Conservation (phyloP, 23 tunicate genomes). For the Trididemnum clinides region DNA sequence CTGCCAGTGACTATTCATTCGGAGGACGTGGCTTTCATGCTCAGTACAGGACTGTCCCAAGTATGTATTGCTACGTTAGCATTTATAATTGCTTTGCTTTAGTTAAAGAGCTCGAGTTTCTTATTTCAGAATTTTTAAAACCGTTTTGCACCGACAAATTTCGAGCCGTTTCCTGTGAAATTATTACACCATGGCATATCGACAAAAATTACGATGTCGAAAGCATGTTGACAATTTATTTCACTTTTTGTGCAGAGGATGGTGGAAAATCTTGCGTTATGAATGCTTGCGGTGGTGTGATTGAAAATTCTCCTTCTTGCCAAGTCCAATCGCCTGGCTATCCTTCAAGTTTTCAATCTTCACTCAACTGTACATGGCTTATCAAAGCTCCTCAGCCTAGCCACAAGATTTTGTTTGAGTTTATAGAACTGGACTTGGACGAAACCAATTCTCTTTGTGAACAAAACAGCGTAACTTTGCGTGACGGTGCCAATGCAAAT, state of each 20-base stretch:
- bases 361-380: slow-evolving; percentile 53
- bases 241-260: slow-evolving; percentile 6
- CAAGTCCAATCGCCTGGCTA: slow-evolving; percentile 45
- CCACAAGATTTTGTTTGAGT: slow-evolving; percentile 14
- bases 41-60: neutral
- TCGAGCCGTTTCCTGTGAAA: too few species aligned
- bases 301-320: neutral
- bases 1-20: neutral
- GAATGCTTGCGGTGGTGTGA: slow-evolving; percentile 36
- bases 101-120: too few species aligned
- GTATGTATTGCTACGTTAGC: too few species aligned
- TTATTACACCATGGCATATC: too few species aligned
- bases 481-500: neutral
- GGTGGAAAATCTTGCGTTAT: neutral
- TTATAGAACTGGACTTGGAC: slow-evolving; percentile 4
- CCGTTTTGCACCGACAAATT: too few species aligned
- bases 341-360: slow-evolving; percentile 1
- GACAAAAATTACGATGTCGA: too few species aligned
- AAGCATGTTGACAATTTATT: too few species aligned
- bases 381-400: slow-evolving; percentile 8
- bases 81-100: too few species aligned
- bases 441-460: slow-evolving; percentile 5
- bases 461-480: slow-evolving; percentile 41
- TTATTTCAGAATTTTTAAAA: too few species aligned
- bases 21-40: slow-evolving; percentile 40